These are phyloP conservation scores for Ceuthmochares aereus DNA, from an alignment of 2,113 vertebrate genomes.

Conservation along the genomic window DNA sequence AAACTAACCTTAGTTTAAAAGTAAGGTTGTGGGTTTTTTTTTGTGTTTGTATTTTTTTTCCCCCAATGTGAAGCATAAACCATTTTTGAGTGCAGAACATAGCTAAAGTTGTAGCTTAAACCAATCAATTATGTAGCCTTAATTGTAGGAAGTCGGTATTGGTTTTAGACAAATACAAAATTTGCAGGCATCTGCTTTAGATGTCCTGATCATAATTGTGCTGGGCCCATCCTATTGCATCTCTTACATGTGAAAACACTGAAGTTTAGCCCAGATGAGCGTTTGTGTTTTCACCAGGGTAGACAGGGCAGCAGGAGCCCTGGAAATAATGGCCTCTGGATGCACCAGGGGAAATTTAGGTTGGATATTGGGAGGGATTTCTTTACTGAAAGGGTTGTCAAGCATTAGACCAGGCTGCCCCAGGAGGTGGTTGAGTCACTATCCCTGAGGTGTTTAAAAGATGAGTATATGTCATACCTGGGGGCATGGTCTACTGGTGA, in stretches of 20 bases:
- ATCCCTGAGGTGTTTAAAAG: too few species aligned
- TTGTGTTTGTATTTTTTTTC: too few species aligned
- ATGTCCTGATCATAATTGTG: not conserved
- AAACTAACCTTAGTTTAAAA: not conserved
- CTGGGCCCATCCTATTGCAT: not conserved
- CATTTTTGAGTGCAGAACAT: slow-evolving; percentile 19
- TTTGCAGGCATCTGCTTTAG: not conserved
- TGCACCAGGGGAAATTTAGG: too few species aligned
- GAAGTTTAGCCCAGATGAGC: not conserved
- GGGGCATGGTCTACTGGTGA: too few species aligned
- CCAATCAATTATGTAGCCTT: not conserved
- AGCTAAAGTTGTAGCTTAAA: slow-evolving; percentile 23
- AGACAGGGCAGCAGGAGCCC: not conserved
- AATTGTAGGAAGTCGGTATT: not conserved
- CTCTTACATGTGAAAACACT: not conserved
- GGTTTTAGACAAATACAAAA: not conserved
- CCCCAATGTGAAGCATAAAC: slow-evolving; percentile 40
- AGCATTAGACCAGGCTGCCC: too few species aligned
- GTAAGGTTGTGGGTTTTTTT: not conserved
- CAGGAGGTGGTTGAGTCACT: too few species aligned
- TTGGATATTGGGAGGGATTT: too few species aligned
- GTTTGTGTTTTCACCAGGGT: not conserved
- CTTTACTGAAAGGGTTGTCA: too few species aligned
- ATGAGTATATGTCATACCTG: too few species aligned
- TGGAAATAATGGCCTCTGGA: not conserved